Evolutionary conservation across 2,113 vertebrate genomes (phyloP).

Genomic region (Scomber colias): DNA sequence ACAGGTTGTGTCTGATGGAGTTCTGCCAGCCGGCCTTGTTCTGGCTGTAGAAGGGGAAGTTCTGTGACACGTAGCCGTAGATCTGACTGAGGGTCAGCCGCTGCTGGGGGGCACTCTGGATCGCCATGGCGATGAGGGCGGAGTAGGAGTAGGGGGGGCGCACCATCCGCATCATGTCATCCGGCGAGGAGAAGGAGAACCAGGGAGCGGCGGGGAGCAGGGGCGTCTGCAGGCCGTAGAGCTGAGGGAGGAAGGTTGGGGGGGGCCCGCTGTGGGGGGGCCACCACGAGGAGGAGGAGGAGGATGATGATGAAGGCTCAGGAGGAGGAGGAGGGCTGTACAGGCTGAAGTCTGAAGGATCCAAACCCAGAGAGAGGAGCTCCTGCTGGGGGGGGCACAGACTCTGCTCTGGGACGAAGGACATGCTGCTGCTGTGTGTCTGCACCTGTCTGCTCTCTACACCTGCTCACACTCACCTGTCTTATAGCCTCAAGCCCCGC

Average conservation of each 20-base stretch:
- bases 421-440: slow-evolving; percentile 86
- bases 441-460: slow-evolving; percentile 52
- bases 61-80: slow-evolving; percentile 94
- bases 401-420: slow-evolving; percentile 85
- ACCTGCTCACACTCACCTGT: slow-evolving; percentile 75
- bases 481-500: slow-evolving; percentile 76
- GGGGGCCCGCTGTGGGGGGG: slow-evolving; percentile 70
- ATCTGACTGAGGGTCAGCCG: slow-evolving; percentile 96
- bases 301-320: slow-evolving; percentile 82
- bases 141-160: slow-evolving; percentile 97
- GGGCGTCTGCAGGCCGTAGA: slow-evolving; percentile 85
- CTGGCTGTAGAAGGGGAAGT: slow-evolving; percentile 96
- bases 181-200: slow-evolving; percentile 89
- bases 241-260: slow-evolving; percentile 82
- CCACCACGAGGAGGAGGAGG: slow-evolving; percentile 85
- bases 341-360: slow-evolving; percentile 90
- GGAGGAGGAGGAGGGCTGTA: slow-evolving; percentile 87
- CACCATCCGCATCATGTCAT: slow-evolving; percentile 91
- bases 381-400: slow-evolving; percentile 85
- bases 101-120: slow-evolving; percentile 90
- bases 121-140: slow-evolving; percentile 97
- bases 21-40: slow-evolving; percentile 96
- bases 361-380: slow-evolving; percentile 80
- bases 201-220: slow-evolving; percentile 80
- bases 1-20: slow-evolving; percentile 93